phyloP scores from a whole-genome alignment of 2,113 vertebrate species.

The human region DNA sequence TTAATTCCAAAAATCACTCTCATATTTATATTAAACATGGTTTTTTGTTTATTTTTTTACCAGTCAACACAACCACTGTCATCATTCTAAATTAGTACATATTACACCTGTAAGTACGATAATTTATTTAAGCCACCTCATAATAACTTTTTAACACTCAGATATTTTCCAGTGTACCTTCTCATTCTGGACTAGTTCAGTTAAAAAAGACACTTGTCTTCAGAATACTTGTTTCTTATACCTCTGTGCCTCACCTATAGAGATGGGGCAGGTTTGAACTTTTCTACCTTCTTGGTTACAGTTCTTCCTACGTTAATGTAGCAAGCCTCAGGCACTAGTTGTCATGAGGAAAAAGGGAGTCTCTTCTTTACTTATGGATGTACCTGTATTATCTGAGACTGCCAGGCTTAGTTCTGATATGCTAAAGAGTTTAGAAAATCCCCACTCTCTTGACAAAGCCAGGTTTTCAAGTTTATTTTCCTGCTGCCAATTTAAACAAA shows the following conservation, averaged over 20 bases:
- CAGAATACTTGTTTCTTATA: fast-evolving
- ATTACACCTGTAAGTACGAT: background rate
- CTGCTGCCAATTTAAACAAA: conserved; percentile 34
- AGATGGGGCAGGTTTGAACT: background rate
- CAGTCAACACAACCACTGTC: background rate
- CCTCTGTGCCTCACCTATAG: background rate
- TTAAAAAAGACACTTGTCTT: background rate
- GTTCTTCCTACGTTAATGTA: no score
- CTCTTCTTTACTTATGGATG: background rate
- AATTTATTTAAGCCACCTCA: background rate
- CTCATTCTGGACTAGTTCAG: background rate
- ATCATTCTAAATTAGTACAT: background rate
- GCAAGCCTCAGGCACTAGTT: background rate
- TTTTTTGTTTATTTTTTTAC: background rate
- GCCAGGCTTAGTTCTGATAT: background rate
- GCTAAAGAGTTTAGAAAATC: conserved; percentile 36
- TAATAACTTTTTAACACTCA: background rate
- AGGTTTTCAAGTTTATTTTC: conserved; percentile 11
- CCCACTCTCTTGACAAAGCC: background rate
- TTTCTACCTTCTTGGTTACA: background rate
- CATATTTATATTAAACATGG: background rate
- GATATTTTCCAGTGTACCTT: background rate
- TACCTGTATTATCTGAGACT: background rate
- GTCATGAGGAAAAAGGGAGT: background rate
- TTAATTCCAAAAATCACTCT: background rate